A percentile compares a stretch with the other conserved stretches of the same genome.
phyloP scores from a whole-genome alignment of 2,113 vertebrate genomes.

The Blennius ocellaris region DNA sequence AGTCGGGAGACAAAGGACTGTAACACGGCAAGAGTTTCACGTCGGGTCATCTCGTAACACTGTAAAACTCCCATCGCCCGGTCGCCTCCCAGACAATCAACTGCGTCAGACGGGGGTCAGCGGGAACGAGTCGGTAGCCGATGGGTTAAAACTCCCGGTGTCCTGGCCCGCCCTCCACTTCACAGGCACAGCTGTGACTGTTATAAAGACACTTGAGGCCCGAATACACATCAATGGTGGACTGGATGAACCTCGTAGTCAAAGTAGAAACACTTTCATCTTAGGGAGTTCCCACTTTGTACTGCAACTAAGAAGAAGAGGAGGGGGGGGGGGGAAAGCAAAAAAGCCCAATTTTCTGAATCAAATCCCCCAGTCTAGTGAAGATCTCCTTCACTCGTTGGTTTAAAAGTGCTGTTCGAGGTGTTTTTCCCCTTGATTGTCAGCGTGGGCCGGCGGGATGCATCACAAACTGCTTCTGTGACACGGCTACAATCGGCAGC shows the following conservation, averaged over 20 bases:
- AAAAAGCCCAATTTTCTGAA: slow-evolving; percentile 19
- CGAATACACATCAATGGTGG: slow-evolving; percentile 31
- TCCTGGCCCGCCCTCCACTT: slow-evolving; percentile 33
- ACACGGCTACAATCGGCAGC: slow-evolving; percentile 48
- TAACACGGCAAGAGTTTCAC: slow-evolving; percentile 31
- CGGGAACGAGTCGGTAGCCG: slow-evolving; percentile 21
- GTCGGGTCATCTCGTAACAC: slow-evolving; percentile 44
- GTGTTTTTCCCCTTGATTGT: slow-evolving; percentile 64
- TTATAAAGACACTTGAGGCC: slow-evolving; percentile 73
- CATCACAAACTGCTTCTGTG: slow-evolving; percentile 23
- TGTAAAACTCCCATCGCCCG: slow-evolving; percentile 46
- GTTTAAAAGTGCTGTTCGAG: slow-evolving; percentile 34
- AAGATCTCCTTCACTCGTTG: slow-evolving; percentile 17
- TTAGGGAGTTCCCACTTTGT: not conserved
- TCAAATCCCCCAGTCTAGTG: slow-evolving; percentile 23
- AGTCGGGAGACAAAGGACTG: slow-evolving; percentile 63
- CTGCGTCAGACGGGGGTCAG: slow-evolving; percentile 22
- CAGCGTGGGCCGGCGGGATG: slow-evolving; percentile 10
- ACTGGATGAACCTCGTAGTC: slow-evolving; percentile 42
- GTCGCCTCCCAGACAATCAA: slow-evolving; percentile 19
- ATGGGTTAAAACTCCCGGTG: slow-evolving; percentile 27
- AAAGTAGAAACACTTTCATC: slow-evolving; percentile 40
- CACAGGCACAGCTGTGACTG: slow-evolving; percentile 71
- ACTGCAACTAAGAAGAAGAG: slow-evolving; percentile 6
- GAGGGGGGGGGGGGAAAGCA: no score